phyloP scores from a whole-genome alignment of 1,140 invertebrate species.

The Drosophila lacteicornis region DNA sequence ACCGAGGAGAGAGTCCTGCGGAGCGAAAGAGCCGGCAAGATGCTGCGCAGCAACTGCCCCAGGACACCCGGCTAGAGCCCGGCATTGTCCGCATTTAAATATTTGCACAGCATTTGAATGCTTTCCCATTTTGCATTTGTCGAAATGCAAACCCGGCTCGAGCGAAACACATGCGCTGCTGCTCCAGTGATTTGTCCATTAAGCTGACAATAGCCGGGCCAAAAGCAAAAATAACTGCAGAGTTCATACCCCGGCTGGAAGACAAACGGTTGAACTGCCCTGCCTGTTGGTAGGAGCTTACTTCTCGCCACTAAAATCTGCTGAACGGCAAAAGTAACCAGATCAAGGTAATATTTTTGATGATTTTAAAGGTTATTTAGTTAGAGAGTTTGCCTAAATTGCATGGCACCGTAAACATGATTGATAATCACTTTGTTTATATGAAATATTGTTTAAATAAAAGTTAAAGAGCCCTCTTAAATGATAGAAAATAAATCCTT shows the following conservation, averaged over 20 bases:
- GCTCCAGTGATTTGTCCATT: conserved; percentile 61
- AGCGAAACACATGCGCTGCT: conserved; percentile 45
- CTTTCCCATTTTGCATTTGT: conserved; percentile 72
- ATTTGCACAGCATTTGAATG: conserved; percentile 79
- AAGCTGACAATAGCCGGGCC: conserved; percentile 49
- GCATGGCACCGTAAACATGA: too few relatives aligned
- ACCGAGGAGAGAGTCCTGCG: not conserved
- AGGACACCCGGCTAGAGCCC: conserved; percentile 23
- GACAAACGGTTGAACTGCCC: not conserved
- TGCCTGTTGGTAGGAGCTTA: too few relatives aligned
- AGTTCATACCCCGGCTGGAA: not conserved
- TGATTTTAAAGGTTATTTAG: too few relatives aligned
- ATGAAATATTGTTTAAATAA: too few relatives aligned
- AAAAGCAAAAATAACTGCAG: conserved; percentile 16
- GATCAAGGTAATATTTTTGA: not conserved
- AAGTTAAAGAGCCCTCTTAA: too few relatives aligned
- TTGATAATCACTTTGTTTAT: too few relatives aligned
- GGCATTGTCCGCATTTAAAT: conserved; percentile 76
- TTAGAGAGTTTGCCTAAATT: too few relatives aligned
- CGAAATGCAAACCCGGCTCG: conserved; percentile 50
- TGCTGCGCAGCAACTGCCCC: conserved; percentile 29
- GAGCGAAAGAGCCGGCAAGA: conserved; percentile 15
- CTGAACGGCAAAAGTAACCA: not conserved
- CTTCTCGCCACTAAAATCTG: not conserved
- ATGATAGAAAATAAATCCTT: too few relatives aligned